Evolutionary conservation across 2,888 invertebrate species (phyloP).

Genomic region (Synergus itoensis): DNA sequence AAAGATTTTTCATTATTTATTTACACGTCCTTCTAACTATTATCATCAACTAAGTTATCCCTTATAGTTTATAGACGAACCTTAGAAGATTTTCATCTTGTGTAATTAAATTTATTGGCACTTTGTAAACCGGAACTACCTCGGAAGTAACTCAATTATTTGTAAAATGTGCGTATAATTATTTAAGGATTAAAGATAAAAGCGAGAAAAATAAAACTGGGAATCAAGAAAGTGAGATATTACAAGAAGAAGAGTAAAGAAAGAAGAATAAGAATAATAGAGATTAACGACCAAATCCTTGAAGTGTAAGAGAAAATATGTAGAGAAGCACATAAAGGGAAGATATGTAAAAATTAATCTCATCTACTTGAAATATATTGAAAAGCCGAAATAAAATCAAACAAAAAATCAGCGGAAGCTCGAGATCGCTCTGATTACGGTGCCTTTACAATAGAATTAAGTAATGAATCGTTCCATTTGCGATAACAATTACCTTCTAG

Average conservation of each 20-base stretch:
- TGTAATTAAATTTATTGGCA: constrained; percentile 34
- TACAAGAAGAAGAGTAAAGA: no score
- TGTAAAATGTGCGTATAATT: constrained; percentile 18
- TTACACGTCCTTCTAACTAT: constrained; percentile 25
- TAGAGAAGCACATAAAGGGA: constrained; percentile 16
- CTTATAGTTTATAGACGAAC: background rate
- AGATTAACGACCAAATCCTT: background rate
- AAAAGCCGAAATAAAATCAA: background rate
- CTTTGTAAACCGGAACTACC: constrained; percentile 19
- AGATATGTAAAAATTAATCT: constrained; percentile 14
- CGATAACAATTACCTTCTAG: background rate
- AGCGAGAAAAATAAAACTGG: background rate
- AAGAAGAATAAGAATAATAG: background rate
- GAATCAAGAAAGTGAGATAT: background rate
- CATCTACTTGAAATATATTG: background rate
- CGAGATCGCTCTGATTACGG: background rate
- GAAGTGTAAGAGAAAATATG: background rate
- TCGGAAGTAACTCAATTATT: background rate
- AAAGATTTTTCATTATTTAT: constrained; percentile 1
- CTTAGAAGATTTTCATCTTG: background rate
- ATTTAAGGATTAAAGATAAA: background rate
- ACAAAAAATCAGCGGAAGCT: constrained; percentile 5
- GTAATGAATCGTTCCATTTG: background rate
- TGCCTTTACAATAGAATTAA: background rate
- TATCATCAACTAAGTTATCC: constrained; percentile 10